Conservation (phyloP, 2,888 invertebrate species). For the Trichogramma evanescens region DNA sequence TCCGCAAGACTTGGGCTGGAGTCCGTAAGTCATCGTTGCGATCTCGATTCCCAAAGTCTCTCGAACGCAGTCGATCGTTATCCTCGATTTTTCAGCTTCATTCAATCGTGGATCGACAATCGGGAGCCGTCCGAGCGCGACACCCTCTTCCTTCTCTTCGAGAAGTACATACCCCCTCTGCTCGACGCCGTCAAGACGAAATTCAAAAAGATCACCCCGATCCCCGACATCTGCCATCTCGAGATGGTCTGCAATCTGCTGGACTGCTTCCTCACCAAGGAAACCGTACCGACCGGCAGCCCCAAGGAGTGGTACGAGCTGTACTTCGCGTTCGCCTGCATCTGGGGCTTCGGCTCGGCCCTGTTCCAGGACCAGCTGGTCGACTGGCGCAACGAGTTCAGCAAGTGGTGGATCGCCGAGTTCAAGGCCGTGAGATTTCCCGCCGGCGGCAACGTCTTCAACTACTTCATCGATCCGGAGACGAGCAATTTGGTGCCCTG, state of each 20-base stretch:
- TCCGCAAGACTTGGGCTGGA: constrained; percentile 91
- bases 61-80: too few relatives aligned
- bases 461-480: constrained; percentile 80
- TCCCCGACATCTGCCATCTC: constrained; percentile 83
- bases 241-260: constrained; percentile 81
- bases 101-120: constrained; percentile 82
- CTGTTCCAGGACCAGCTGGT: constrained; percentile 85
- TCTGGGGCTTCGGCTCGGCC: constrained; percentile 92
- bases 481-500: constrained; percentile 81
- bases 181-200: constrained; percentile 67
- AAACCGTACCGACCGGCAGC: constrained; percentile 77
- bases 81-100: constrained; percentile 55
- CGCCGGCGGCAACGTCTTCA: constrained; percentile 73
- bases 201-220: constrained; percentile 84
- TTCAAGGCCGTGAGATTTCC: constrained; percentile 90
- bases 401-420: constrained; percentile 90
- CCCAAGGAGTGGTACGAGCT: constrained; percentile 92
- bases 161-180: constrained; percentile 83
- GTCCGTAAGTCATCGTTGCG: constrained; percentile 59
- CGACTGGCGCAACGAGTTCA: constrained; percentile 90
- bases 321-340: constrained; percentile 82
- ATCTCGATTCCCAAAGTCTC: neutral
- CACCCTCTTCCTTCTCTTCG: constrained; percentile 78
- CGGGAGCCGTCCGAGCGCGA: constrained; percentile 69
- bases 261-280: constrained; percentile 74